Evolutionary conservation across 2,113 vertebrate species (phyloP), one percentile per base, ranked within the genome.

Genomic region (Sylvietta virens): DNA sequence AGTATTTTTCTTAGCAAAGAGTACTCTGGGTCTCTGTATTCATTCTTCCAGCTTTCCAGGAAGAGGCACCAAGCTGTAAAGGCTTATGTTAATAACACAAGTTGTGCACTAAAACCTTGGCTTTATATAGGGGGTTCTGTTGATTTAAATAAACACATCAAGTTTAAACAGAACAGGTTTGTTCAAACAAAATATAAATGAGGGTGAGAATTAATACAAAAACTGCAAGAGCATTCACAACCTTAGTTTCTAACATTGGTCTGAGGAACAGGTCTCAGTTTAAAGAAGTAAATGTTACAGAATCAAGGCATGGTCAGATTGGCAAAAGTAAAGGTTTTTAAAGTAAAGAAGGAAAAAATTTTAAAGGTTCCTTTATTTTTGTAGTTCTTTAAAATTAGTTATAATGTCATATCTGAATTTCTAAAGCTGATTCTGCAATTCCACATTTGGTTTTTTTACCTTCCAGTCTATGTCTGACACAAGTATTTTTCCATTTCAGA

Each of bases 401-500:
- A 42, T 64, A 35, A 20, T 62, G 45, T 67, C 3, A 28, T 66
- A 50, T 39, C 24, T 61, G 37, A 44, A 24, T 83, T 77, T 69
- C 31, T 69, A 33, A 83, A 86, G 57, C 13, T 44, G 28, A 60
- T 94, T 79, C 27, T 81, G 35, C 22, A 79, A 6, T 40, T 76
- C 57, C 7, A 1, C 24, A 7, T 64, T 71, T 65, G 4, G 4
- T 14, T 28, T 61, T 60, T 44, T 73, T 40, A 27, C 24, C 47
- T 92, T 74, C 27, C 15, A 23, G 20, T 54, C n/a, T 58, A 31
- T 28, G 53, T 78, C 40, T 82, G 47, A 94, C n/a, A 18, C 24
- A 18, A 94, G 27, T 86, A 19, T 93, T 57, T 93, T 94, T 39
- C 85, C 54, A 11, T 98, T 99, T 96, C 98, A 99, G 99, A 99